Conservation (phyloP, 1,140 invertebrate genomes). For the Drosophila murphyi region DNA sequence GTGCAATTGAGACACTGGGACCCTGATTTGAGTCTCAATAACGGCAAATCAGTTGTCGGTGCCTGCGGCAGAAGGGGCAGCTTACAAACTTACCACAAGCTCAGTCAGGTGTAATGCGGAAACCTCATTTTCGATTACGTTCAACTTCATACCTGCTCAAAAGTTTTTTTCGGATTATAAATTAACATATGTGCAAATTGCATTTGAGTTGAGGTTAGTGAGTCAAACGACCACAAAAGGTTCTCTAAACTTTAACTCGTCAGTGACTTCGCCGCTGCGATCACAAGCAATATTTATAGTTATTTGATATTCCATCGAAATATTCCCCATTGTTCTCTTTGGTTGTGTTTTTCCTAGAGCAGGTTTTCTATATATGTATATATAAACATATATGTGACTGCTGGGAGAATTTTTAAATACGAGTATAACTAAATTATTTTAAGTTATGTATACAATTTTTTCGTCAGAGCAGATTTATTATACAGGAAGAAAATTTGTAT, state of each 20-base stretch:
- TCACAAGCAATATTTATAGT: constrained; percentile 13
- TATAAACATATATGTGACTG: no score
- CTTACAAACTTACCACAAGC: constrained; percentile 17
- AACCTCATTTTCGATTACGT: constrained; percentile 25
- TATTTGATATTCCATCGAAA: neutral
- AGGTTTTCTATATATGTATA: neutral
- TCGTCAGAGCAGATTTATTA: no score
- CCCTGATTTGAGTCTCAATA: neutral
- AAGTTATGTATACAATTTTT: no score
- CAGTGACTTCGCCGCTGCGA: constrained; percentile 2
- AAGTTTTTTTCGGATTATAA: neutral
- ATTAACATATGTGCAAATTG: constrained; percentile 21
- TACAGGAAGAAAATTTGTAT: no score
- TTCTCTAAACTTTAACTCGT: constrained; percentile 1
- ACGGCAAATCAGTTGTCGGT: neutral
- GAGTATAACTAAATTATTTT: no score
- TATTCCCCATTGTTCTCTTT: constrained; percentile 1
- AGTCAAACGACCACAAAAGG: neutral
- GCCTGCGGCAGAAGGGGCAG: constrained; percentile 15
- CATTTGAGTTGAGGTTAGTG: constrained; percentile 10
- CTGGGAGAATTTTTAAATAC: no score
- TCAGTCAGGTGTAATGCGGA: constrained; percentile 9
- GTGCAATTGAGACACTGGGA: neutral
- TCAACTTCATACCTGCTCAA: neutral
- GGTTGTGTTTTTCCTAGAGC: neutral